Base-by-base conservation (phyloP, 2,888 invertebrate genomes). In the Carpatolechia fugitivella region DNA sequence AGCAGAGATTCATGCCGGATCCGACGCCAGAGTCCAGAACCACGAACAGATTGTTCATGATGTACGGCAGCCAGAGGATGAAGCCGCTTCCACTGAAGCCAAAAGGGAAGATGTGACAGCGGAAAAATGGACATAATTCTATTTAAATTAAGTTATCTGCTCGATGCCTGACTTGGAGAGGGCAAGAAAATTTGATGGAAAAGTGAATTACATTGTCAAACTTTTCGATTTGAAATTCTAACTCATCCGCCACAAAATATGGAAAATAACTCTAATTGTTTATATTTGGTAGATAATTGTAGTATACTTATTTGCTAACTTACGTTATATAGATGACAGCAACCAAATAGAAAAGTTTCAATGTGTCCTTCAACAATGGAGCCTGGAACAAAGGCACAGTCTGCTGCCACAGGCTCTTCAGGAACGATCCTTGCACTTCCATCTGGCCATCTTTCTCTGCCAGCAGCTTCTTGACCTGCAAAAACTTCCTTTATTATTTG, bases 271-370 rank as follows among this genome's bases (percentile, higher is more conserved):
- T n/a, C n/a, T n/a, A n/a, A n/a, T n/a, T n/a, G n/a, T n/a, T n/a
- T n/a, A n/a, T n/a, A n/a, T n/a, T n/a, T n/a, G n/a, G n/a, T n/a
- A n/a, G n/a, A n/a, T n/a, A n/a, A n/a, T n/a, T n/a, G n/a, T n/a
- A n/a, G n/a, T n/a, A n/a, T n/a, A n/a, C n/a, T n/a, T n/a, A n/a
- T n/a, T n/a, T n/a, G n/a, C n/a, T n/a, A 41, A 41, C 89, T 85
- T 65, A 90, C 90, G 90, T 90, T 81, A 85, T 85, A 47, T 90
- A 90, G 60, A 94, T 93, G 14, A 92, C 78, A 65, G 92, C 91
- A 69, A 93, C 92, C 3, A 94, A 84, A 40, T 90, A 85, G 75
- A 92, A 92, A 1, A 92, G 86, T 30, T 93, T 88, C 0, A 91
- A 59, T 0, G 93, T 93, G 33, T 86, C 82, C 54, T 80, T 85